These are phyloP conservation scores for Abramis brama DNA, from an alignment of 2,113 vertebrate species.

Conservation along the genomic window DNA sequence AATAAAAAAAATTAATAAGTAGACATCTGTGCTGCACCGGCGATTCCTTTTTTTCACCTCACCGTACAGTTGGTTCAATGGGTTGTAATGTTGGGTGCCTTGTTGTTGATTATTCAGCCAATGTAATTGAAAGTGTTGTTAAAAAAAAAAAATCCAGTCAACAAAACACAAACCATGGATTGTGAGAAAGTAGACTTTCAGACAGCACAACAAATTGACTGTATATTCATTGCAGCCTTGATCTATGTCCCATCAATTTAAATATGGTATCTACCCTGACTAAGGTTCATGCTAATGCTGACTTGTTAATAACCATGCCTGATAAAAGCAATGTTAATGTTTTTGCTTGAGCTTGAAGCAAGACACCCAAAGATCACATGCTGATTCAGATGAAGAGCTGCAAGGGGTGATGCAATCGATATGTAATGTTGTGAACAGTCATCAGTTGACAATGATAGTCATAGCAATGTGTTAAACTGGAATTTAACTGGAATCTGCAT, in stretches of 20 bases:
- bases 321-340: not conserved
- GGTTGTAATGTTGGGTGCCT: no score
- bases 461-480: not conserved
- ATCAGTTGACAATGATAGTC: not conserved
- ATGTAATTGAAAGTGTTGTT: not conserved
- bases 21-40: no score
- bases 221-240: not conserved
- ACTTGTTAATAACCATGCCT: not conserved
- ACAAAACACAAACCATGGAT: not conserved
- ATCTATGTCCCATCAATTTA: not conserved
- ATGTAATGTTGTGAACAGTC: not conserved
- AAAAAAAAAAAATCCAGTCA: not conserved
- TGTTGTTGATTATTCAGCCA: not conserved
- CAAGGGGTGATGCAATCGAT: slow-evolving; percentile 14
- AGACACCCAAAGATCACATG: not conserved
- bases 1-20: no score
- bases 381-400: not conserved
- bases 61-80: no score
- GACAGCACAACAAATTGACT: not conserved
- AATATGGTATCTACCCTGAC: no score
- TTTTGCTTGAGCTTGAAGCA: slow-evolving; percentile 10
- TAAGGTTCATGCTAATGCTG: not conserved
- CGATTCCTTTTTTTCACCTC: no score
- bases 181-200: not conserved
- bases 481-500: not conserved